Conservation (phyloP, 2,113 vertebrate species). For the Rhynchomys soricoides region DNA sequence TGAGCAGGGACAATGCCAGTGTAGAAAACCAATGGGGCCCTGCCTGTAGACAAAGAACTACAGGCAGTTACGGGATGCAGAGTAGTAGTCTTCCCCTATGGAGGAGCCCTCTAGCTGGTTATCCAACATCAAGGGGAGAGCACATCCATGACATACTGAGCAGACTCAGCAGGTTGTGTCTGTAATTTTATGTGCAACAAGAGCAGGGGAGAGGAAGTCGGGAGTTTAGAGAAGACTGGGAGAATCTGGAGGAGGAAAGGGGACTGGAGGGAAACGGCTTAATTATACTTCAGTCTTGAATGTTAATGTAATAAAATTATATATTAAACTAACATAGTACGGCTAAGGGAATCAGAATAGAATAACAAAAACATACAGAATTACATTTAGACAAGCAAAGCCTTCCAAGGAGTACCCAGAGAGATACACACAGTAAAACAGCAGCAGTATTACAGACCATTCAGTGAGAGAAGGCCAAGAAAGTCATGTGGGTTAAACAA, state of each 20-base stretch:
- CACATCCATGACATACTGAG: not conserved
- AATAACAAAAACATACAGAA: constrained; percentile 34
- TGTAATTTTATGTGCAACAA: not conserved
- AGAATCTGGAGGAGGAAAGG: not conserved
- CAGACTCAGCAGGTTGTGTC: not conserved
- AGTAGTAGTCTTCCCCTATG: not conserved
- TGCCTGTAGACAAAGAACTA: not conserved
- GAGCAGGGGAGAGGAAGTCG: not conserved
- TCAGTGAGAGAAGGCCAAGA: not conserved
- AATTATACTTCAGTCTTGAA: not conserved
- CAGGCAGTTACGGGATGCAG: not conserved
- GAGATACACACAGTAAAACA: not conserved
- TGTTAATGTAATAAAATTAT: not conserved
- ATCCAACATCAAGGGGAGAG: not conserved
- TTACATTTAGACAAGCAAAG: constrained; percentile 21
- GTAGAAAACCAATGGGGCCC: not conserved
- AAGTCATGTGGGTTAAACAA: constrained; percentile 16
- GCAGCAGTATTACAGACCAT: not conserved
- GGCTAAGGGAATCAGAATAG: not conserved
- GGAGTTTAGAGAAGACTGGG: not conserved
- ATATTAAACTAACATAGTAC: constrained; percentile 6
- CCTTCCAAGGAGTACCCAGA: not conserved
- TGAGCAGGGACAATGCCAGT: not conserved
- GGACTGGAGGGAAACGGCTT: not conserved
- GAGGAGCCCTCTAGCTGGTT: not conserved